Percentiles rank a stretch among this genome's conserved stretches.
These are phyloP conservation scores for Cyprinus carpio DNA, from an alignment of 2,113 vertebrate species.

Conservation along the genomic window DNA sequence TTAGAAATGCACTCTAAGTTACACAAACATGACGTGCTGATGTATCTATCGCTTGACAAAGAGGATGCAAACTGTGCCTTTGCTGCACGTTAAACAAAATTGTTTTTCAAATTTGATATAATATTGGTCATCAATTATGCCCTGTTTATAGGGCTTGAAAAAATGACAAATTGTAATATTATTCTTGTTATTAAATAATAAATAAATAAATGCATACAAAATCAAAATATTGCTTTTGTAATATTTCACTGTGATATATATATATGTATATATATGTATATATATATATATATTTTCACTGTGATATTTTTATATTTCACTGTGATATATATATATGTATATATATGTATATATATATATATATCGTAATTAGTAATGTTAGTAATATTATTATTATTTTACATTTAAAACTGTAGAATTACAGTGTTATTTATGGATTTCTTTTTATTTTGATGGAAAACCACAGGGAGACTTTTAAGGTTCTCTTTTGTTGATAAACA, in stretches of 20 bases:
- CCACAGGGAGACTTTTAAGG: too few relatives aligned
- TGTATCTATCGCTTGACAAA: background rate
- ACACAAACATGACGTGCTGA: background rate
- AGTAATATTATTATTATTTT: too few relatives aligned
- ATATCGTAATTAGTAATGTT: too few relatives aligned
- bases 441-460: too few relatives aligned
- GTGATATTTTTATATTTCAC: background rate
- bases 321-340: background rate
- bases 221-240: background rate
- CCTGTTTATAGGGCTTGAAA: too few relatives aligned
- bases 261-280: too few relatives aligned
- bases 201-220: background rate
- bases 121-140: background rate
- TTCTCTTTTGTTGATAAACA: too few relatives aligned
- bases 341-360: too few relatives aligned
- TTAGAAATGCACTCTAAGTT: background rate
- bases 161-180: too few relatives aligned
- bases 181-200: background rate
- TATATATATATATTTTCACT: too few relatives aligned
- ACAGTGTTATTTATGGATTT: too few relatives aligned
- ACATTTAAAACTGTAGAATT: too few relatives aligned
- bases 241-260: background rate
- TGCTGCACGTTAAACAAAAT: background rate
- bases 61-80: background rate
- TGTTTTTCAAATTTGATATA: background rate